These are phyloP conservation scores for Ivindomyrus marchei DNA, from an alignment of 2,113 vertebrate species.

Conservation along the genomic window DNA sequence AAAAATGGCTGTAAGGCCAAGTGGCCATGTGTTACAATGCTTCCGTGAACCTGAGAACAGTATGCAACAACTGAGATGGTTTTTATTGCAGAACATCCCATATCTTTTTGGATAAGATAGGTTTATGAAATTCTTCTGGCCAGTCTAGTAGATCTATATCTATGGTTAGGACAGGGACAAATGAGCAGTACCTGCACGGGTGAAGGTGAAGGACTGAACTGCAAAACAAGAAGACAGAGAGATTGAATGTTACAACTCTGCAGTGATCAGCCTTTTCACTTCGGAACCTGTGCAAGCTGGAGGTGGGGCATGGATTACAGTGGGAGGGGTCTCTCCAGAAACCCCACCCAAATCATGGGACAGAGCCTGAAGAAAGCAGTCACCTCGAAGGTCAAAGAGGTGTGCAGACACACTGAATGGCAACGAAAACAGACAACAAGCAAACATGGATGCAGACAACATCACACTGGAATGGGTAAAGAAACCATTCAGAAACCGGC, in stretches of 20 bases:
- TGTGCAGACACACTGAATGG: neutral
- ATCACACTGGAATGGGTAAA: neutral
- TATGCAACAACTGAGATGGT: neutral
- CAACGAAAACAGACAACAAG: neutral
- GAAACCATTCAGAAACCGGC: neutral
- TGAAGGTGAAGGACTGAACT: conserved; percentile 79
- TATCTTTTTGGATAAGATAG: neutral
- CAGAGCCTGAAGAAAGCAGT: conserved; percentile 41
- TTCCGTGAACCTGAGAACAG: neutral
- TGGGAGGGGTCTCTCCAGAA: neutral
- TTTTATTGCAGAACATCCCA: neutral
- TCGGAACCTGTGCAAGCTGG: conserved; percentile 5
- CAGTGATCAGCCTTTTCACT: conserved; percentile 7
- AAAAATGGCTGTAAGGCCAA: neutral
- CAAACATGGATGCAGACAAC: neutral
- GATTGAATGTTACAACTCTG: conserved; percentile 46
- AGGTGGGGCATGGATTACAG: neutral
- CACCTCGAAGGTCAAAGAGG: conserved; percentile 31
- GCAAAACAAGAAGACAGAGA: conserved; percentile 65
- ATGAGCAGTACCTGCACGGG: conserved; percentile 67
- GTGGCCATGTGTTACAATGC: neutral
- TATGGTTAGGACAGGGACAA: conserved; percentile 45
- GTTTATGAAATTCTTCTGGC: neutral
- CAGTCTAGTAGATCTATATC: conserved; percentile 4
- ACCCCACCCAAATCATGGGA: conserved; percentile 23